phyloP scores from a whole-genome alignment of 2,113 vertebrate genomes.

The Quiscalus mexicanus region DNA sequence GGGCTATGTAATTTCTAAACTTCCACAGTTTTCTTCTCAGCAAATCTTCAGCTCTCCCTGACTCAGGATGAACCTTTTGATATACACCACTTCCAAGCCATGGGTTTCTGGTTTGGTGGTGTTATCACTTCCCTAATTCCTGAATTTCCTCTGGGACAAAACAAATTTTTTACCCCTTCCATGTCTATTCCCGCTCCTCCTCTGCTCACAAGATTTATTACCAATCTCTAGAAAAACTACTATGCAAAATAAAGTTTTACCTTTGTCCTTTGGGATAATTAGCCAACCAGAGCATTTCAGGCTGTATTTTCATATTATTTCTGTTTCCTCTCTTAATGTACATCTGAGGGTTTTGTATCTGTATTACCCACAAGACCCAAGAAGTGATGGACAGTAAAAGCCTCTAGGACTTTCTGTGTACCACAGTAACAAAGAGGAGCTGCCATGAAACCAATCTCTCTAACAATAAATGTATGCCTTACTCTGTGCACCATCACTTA shows the following conservation, averaged over 20 bases:
- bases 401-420: not conserved
- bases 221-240: not conserved
- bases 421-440: not conserved
- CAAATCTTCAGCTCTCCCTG: not conserved
- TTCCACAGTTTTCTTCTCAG: not conserved
- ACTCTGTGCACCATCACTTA: conserved; percentile 6
- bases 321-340: not conserved
- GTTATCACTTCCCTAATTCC: not conserved
- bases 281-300: not conserved
- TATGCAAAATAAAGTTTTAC: not conserved
- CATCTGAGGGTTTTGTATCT: not conserved
- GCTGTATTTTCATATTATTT: not conserved
- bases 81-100: not conserved
- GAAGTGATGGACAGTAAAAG: conserved; percentile 15
- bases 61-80: not conserved
- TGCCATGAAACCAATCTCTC: conserved; percentile 20
- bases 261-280: not conserved
- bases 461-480: not conserved
- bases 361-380: not conserved
- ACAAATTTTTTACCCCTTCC: not conserved
- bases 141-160: not conserved
- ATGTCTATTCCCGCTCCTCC: not conserved
- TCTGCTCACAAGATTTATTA: not conserved
- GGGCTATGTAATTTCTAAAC: not conserved
- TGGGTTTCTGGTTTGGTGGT: not conserved